These are phyloP conservation scores for Echeneis naucrates DNA, from an alignment of 2,797 vertebrate genomes.

Conservation along the genomic window DNA sequence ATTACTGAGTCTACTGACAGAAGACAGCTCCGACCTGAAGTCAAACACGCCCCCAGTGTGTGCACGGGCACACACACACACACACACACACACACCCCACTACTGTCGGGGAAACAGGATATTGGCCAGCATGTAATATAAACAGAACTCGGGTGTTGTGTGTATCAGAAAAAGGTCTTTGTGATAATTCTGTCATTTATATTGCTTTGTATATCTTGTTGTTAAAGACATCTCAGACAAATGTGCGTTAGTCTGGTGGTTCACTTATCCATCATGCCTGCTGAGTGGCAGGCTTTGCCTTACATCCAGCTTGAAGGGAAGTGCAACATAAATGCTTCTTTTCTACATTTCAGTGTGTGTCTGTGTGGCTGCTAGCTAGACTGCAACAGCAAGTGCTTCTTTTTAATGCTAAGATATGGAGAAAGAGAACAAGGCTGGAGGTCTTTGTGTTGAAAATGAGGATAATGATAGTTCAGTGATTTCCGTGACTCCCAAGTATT, in stretches of 20 bases:
- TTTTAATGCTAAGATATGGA: neutral
- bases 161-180: slow-evolving; percentile 31
- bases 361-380: neutral
- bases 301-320: neutral
- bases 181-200: slow-evolving; percentile 34
- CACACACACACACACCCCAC: neutral
- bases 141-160: slow-evolving; percentile 47
- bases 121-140: slow-evolving; percentile 68
- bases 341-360: neutral
- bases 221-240: slow-evolving; percentile 2
- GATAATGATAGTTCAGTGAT: neutral
- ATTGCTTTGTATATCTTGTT: slow-evolving; percentile 14
- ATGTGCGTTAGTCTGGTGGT: neutral
- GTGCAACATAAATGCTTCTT: neutral
- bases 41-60: slow-evolving; percentile 26
- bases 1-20: slow-evolving; percentile 44
- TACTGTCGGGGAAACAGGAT: slow-evolving; percentile 59
- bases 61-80: neutral
- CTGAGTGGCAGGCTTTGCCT: neutral
- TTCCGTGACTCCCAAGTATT: neutral
- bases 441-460: neutral
- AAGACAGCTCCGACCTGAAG: slow-evolving; percentile 53
- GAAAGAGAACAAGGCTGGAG: neutral
- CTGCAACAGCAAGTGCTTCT: neutral
- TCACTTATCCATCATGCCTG: neutral